Evolutionary conservation across 2,113 vertebrate genomes (phyloP).

Genomic region (Marcusenius ussheri): DNA sequence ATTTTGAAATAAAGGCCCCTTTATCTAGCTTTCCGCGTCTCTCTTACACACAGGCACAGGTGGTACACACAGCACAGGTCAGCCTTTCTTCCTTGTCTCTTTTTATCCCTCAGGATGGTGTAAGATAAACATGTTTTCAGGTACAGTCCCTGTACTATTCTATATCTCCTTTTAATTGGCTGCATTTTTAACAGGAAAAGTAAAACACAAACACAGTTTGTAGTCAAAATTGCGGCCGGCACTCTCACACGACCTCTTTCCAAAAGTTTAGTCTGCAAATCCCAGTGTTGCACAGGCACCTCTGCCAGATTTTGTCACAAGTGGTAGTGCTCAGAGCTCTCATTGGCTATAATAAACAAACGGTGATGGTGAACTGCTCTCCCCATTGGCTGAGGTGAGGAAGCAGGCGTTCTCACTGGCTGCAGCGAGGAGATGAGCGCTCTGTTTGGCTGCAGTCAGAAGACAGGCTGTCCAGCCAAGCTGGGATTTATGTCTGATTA

Average conservation of each 20-base stretch:
- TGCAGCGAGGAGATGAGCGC: not conserved
- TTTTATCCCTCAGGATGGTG: not conserved
- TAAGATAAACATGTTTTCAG: not conserved
- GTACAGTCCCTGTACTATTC: not conserved
- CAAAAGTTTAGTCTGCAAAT: not conserved
- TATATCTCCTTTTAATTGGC: slow-evolving; percentile 38
- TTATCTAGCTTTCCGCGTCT: not conserved
- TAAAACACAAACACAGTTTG: slow-evolving; percentile 42
- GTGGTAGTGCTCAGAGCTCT: not conserved
- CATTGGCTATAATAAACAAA: not conserved
- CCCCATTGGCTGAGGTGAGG: not conserved
- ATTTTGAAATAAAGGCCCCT: not conserved
- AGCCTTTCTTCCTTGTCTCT: not conserved
- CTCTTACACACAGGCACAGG: not conserved
- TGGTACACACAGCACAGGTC: not conserved
- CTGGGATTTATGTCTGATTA: slow-evolving; percentile 37
- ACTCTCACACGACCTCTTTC: not conserved
- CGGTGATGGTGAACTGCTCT: not conserved
- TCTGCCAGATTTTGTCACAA: not conserved
- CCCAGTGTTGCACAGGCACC: not conserved
- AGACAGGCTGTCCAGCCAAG: slow-evolving; percentile 18
- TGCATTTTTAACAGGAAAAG: slow-evolving; percentile 52
- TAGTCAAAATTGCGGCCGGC: not conserved
- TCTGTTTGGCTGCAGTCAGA: not conserved
- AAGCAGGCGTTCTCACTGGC: not conserved